Base-by-base conservation (phyloP, 2,888 invertebrate genomes). In the Branchinecta sandiegonensis region DNA sequence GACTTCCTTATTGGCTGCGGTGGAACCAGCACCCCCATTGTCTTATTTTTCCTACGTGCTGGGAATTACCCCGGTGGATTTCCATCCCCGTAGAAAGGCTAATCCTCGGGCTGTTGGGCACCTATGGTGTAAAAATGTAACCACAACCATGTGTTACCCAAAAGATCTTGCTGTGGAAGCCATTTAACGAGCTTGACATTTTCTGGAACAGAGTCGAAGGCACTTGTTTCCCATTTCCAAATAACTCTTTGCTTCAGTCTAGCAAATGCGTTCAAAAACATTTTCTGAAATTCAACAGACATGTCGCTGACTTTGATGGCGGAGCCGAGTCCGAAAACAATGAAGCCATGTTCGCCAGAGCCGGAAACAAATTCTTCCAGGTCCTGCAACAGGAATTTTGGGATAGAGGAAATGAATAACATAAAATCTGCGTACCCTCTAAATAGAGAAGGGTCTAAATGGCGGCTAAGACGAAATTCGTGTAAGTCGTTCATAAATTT, bases 121-220 rank as follows among this genome's bases (percentile, higher is more conserved):
- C 37, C 6, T 6, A 37, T 37, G 37, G 2, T 37, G 37, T 37
- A 2, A 37, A 6, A 6, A 37, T 37, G 6, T 37, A 37, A 37
- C 6, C 37, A 37, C 37, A 37, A 37, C 37, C 2, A 69, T 3
- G n/a, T 70, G 75, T 76, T 72, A 82, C 83, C 83, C 17, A 83
- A 76, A 68, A 83, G 76, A 73, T 83, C 83, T 73, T 83, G 83
- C 73, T 83, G 83, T 0, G 83, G 83, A 74, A 87, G 79, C 87
- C 87, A 87, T 65, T 84, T 82, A n/a, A 85, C 85, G 0, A 88
- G 80, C 76, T 84, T 84, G 0, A 90, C 86, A 75, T 90, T 90
- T 0, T 83, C 78, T 0, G 66, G 65, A 17, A 63, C 47, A 23
- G 46, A n/a, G 37, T 66, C 56, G 85, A 82, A 81, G 66, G 83